Evolutionary conservation across 2,113 vertebrate genomes (phyloP).

Genomic region (Irena cyanogastra): DNA sequence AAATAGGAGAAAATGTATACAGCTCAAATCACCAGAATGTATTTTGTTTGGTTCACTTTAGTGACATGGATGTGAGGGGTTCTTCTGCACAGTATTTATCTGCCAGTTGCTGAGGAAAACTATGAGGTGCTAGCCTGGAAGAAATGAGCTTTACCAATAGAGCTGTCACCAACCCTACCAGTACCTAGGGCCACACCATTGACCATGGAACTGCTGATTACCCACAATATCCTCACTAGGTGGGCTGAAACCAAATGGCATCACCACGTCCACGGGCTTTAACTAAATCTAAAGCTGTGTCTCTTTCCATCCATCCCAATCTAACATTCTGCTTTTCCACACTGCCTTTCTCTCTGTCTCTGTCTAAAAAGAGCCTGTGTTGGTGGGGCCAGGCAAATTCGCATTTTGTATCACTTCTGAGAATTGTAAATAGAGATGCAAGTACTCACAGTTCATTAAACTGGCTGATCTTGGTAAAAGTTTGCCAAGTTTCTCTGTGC

Average conservation of each 20-base stretch:
- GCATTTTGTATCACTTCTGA: background rate
- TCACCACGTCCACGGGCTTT: background rate
- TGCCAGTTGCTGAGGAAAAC: background rate
- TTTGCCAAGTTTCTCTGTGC: background rate
- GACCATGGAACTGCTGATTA: background rate
- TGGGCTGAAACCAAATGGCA: background rate
- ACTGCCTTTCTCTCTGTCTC: background rate
- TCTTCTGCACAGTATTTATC: background rate
- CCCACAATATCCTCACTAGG: background rate
- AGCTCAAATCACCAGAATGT: background rate
- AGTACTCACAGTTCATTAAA: background rate
- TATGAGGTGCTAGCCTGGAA: background rate
- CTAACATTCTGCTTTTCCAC: background rate
- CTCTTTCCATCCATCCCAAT: background rate
- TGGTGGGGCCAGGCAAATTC: background rate
- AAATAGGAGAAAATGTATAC: conserved; percentile 13
- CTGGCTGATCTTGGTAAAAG: background rate
- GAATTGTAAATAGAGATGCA: background rate
- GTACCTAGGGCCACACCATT: background rate
- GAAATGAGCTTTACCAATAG: background rate
- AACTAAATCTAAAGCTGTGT: background rate
- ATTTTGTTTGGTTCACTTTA: background rate
- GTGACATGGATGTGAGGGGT: background rate
- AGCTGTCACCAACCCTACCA: background rate
- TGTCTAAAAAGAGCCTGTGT: background rate